Percentiles rank a stretch among this genome's conserved stretches.
Evolutionary conservation across 2,113 vertebrate genomes (phyloP).

Genomic region (Mesoclemmys tuberculata): DNA sequence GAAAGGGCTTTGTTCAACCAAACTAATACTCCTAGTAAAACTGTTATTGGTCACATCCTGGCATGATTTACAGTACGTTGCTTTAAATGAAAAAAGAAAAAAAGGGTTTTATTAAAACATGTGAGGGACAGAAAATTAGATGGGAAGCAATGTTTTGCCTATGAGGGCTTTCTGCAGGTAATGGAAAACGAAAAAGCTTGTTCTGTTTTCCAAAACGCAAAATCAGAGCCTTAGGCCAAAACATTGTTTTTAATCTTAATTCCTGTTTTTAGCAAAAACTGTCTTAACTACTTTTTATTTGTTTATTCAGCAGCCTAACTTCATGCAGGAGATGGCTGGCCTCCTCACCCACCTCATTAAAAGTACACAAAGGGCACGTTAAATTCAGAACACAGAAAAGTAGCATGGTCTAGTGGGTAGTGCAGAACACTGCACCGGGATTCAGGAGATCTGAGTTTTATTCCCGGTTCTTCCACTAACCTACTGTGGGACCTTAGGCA

Average conservation of each 20-base stretch:
- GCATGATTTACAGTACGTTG: background rate
- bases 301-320: constrained; percentile 12
- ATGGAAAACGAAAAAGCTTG: constrained; percentile 40
- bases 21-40: constrained; percentile 26
- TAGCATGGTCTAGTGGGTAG: background rate
- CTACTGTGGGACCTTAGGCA: background rate
- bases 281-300: constrained; percentile 2
- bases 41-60: background rate
- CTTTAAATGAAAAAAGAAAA: background rate
- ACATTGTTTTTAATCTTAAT: constrained; percentile 24
- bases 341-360: background rate
- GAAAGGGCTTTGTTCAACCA: constrained; percentile 17
- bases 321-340: background rate
- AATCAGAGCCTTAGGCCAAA: constrained; percentile 46
- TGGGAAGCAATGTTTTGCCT: constrained; percentile 21
- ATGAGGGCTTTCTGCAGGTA: constrained; percentile 23
- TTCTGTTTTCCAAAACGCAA: constrained; percentile 33
- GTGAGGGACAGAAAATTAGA: constrained; percentile 21
- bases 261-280: constrained; percentile 44
- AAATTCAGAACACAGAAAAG: background rate
- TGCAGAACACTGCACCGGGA: background rate
- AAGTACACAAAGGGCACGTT: background rate
- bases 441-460: background rate
- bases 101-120: background rate
- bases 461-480: background rate